These are phyloP conservation scores for Minunthozetes semirufus DNA, from an alignment of 2,888 invertebrate species.

Conservation along the genomic window DNA sequence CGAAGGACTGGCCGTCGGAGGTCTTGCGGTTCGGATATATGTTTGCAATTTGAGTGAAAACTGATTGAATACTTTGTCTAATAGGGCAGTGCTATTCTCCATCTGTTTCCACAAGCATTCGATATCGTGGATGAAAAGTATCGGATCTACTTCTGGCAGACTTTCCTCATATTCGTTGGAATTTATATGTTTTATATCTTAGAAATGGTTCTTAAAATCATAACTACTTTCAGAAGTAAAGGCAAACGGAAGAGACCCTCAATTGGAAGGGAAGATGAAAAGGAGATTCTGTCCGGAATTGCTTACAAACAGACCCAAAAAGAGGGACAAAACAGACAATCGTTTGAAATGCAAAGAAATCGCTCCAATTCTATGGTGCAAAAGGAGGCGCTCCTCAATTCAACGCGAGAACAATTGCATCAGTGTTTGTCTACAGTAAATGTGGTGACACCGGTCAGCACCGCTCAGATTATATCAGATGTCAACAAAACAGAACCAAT, in stretches of 20 bases:
- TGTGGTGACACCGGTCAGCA: conserved; percentile 20
- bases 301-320: not conserved
- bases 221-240: conserved; percentile 21
- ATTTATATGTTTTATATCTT: conserved; percentile 38
- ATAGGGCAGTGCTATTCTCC: conserved; percentile 38
- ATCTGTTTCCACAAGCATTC: conserved; percentile 39
- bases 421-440: conserved; percentile 34
- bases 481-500: not conserved
- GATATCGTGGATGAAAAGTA: conserved; percentile 39
- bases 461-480: not conserved
- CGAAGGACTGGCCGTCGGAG: conserved; percentile 40
- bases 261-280: conserved; percentile 19
- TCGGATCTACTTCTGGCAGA: conserved; percentile 37
- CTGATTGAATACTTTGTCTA: not conserved
- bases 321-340: not conserved
- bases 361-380: not conserved
- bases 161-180: conserved; percentile 38
- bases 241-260: conserved; percentile 29
- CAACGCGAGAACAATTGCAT: conserved; percentile 33
- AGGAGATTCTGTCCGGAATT: not conserved
- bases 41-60: not conserved
- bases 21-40: conserved; percentile 29
- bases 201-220: conserved; percentile 37
- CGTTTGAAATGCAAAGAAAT: conserved; percentile 19
- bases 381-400: conserved; percentile 8